Evolutionary conservation across 1,140 invertebrate species (phyloP).

Genomic region (Sweltsa coloradensis): DNA sequence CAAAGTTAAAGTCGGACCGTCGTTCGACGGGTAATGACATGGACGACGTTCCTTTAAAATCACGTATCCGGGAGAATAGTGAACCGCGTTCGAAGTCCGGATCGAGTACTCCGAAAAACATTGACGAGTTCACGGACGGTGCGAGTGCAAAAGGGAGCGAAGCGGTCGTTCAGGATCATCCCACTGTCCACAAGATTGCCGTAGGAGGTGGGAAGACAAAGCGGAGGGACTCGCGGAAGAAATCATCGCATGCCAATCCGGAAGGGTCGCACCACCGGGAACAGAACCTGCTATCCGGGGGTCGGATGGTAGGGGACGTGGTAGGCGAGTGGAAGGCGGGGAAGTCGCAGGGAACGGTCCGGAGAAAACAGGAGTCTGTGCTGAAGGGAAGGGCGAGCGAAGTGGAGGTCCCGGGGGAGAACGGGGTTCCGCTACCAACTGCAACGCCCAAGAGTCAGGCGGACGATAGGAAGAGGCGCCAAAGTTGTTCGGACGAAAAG

Average conservation of each 20-base stretch:
- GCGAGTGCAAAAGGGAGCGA: no score
- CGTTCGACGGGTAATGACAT: slow-evolving; percentile 14
- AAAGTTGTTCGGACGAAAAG: slow-evolving; percentile 5
- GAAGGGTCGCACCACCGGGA: slow-evolving; percentile 5
- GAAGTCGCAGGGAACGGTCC: neutral
- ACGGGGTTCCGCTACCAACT: neutral
- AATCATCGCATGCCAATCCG: neutral
- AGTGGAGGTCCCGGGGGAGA: neutral
- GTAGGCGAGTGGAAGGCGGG: neutral
- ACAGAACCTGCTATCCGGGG: slow-evolving; percentile 12
- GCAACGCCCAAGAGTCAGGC: neutral
- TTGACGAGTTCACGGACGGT: no score
- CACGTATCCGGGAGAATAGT: slow-evolving; percentile 8
- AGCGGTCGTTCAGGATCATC: no score
- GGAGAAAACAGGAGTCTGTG: slow-evolving; percentile 1
- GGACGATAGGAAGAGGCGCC: slow-evolving; percentile 3
- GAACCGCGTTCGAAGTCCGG: neutral
- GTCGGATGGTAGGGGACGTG: slow-evolving; percentile 9
- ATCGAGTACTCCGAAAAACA: neutral
- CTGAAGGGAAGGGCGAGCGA: neutral
- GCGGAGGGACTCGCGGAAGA: slow-evolving; percentile 10
- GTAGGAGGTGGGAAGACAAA: slow-evolving; percentile 5
- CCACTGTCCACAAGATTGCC: neutral
- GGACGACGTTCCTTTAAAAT: slow-evolving; percentile 15
- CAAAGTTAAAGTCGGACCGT: slow-evolving; percentile 14